phyloP scores from a whole-genome alignment of 2,113 vertebrate species.

The Sapayoa aenigma region DNA sequence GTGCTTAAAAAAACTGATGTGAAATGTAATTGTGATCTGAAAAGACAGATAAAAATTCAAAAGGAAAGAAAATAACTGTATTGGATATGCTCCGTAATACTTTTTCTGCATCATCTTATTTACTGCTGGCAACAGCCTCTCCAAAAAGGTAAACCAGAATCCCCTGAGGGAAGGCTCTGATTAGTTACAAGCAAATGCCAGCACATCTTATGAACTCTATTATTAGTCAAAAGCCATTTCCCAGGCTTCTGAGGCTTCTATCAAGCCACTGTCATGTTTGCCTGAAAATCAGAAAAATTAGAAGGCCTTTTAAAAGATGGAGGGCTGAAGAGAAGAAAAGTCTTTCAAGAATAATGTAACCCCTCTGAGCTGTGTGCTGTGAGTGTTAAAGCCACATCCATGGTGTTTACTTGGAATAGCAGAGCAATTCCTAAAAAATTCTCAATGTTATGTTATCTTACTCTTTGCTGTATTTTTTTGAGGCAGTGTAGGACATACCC shows the following conservation, averaged over 20 bases:
- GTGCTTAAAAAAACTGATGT: not conserved
- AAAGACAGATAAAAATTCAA: not conserved
- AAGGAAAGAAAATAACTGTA: not conserved
- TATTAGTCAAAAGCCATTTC: not conserved
- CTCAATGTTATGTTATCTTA: not conserved
- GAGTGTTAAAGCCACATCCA: not conserved
- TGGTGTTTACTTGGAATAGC: not conserved
- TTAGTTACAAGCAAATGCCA: not conserved
- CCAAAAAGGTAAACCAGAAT: not conserved
- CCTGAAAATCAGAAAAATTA: not conserved
- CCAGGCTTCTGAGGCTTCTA: not conserved
- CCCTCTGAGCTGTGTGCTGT: not conserved
- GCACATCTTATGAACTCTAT: not conserved
- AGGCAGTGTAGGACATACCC: not conserved
- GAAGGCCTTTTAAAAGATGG: not conserved
- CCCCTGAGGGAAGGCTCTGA: not conserved
- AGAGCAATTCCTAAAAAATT: not conserved
- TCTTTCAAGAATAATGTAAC: not conserved
- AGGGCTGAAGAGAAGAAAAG: not conserved
- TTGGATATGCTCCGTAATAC: not conserved
- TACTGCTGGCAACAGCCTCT: not conserved
- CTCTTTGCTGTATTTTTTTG: not conserved
- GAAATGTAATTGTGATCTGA: not conserved
- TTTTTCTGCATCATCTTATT: not conserved
- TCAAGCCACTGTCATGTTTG: not conserved